A percentile compares a stretch with the other conserved stretches of the same genome.
Conservation (phyloP, 1,140 invertebrate genomes). For the Ooceraea biroi region DNA sequence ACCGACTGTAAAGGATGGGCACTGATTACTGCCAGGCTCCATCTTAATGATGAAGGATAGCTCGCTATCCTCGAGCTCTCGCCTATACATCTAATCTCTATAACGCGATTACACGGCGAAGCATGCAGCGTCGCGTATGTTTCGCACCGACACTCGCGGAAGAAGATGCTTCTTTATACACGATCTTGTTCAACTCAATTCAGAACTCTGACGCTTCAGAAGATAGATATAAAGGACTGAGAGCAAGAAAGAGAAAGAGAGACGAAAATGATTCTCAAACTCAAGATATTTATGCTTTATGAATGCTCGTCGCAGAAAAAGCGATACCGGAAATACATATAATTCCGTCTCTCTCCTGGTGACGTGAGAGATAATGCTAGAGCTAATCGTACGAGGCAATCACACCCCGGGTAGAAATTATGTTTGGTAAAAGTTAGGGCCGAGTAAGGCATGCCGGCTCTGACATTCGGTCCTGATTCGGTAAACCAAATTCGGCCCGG, state of each 20-base stretch:
- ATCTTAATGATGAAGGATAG: conserved; percentile 67
- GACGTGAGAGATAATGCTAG: too few species aligned
- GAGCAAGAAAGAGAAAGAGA: not conserved
- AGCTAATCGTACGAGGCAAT: too few species aligned
- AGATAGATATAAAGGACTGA: too few species aligned
- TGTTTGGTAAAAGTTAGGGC: too few species aligned
- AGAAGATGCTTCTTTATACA: not conserved
- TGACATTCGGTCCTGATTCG: too few species aligned
- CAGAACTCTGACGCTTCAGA: too few species aligned
- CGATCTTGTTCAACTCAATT: not conserved
- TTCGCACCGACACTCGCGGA: not conserved
- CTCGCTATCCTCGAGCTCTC: not conserved
- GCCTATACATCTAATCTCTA: conserved; percentile 24
- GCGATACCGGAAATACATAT: too few species aligned
- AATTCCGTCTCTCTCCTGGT: too few species aligned
- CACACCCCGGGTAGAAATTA: too few species aligned
- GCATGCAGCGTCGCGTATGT: not conserved
- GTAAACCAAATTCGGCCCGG: too few species aligned
- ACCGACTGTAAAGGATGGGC: conserved; percentile 49
- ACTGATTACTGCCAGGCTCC: conserved; percentile 45
- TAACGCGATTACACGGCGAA: conserved; percentile 4
- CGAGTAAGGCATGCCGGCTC: too few species aligned
- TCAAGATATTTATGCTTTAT: not conserved
- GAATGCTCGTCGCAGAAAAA: not conserved
- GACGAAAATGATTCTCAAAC: not conserved